Base-by-base conservation (phyloP, 2,888 invertebrate genomes). In the Metopia argyrocephala region DNA sequence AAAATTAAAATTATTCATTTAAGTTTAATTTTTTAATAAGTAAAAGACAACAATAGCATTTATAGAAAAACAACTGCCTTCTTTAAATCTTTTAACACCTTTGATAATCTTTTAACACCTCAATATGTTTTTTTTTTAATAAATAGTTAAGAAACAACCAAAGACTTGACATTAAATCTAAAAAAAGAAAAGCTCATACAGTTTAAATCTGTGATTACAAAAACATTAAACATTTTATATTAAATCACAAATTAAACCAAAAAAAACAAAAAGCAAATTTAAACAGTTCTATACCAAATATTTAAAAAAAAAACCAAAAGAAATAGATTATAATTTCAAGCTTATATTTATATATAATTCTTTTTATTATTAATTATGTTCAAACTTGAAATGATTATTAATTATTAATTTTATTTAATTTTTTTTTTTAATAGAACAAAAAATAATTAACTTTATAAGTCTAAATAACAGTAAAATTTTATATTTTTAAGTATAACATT, bases 191-290 rank as follows among this genome's bases (percentile, higher is more conserved):
- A 84, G 86, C 86, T 86, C 86, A 86, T 85, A 83, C 85, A 84
- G 84, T 85, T 85, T 84, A 80, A 82, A 84, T 84, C 86, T 86
- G 86, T 86, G 86, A 86, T 86, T 79, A 65, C 23, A 65, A 71
- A 69, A 79, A 59, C 27, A 65, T 38, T 38, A 1, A 68, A 54
- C 46, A 59, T 68, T 57, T 48, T 31, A n/a, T 23, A 86, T 83
- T 80, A 85, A 86, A 85, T 85, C 84, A 85, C 86, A 85, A 86
- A 83, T 83, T 81, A 83, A 83, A 68, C 45, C 45, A 68, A 50
- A 38, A 57, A 21, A 52, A 9, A 66, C 6, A 27, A 50, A 4
- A 31, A 31, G 31, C 7, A 31, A 5, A 12, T 9, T 31, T 31
- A 12, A 12, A 5, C 28, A 31, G 12, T 0, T 31, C 12, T 12